Evolutionary conservation across 1,140 invertebrate species (phyloP).

Genomic region (Drosophila parabipectinata): DNA sequence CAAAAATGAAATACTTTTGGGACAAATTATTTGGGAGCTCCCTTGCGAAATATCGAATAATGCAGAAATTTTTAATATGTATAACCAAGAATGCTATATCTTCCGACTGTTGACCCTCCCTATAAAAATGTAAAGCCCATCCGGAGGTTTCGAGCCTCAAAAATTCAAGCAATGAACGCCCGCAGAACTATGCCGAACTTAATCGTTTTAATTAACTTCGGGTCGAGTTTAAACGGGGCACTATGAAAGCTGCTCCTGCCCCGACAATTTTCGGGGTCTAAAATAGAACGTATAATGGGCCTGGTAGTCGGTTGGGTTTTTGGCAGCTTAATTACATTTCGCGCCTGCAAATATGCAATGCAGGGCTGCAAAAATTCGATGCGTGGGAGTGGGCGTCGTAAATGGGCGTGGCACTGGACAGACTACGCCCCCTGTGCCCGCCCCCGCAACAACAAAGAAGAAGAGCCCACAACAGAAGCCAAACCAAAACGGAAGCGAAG

Average conservation of each 20-base stretch:
- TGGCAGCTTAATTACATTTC: conserved; percentile 81
- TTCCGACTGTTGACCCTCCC: no score
- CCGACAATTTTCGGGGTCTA: not conserved
- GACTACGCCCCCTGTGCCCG: no score
- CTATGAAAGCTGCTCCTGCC: not conserved
- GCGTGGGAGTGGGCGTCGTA: not conserved
- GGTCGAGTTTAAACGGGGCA: conserved; percentile 25
- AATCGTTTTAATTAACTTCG: conserved; percentile 75
- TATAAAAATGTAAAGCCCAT: no score
- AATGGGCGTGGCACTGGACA: not conserved
- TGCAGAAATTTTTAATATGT: no score
- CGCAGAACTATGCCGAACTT: conserved; percentile 65
- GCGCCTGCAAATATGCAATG: conserved; percentile 74
- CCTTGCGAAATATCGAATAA: no score
- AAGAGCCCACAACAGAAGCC: conserved; percentile 6
- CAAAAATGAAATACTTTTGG: no score
- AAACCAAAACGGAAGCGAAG: conserved; percentile 4
- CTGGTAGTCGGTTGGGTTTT: conserved; percentile 45
- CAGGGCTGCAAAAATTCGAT: conserved; percentile 33
- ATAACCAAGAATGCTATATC: no score
- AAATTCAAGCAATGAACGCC: conserved; percentile 37
- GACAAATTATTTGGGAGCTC: no score
- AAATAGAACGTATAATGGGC: not conserved
- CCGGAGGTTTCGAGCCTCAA: conserved; percentile 5
- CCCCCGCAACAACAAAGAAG: not conserved